Base-by-base conservation (phyloP, 2,888 invertebrate species). In the Lithosia quadra region DNA sequence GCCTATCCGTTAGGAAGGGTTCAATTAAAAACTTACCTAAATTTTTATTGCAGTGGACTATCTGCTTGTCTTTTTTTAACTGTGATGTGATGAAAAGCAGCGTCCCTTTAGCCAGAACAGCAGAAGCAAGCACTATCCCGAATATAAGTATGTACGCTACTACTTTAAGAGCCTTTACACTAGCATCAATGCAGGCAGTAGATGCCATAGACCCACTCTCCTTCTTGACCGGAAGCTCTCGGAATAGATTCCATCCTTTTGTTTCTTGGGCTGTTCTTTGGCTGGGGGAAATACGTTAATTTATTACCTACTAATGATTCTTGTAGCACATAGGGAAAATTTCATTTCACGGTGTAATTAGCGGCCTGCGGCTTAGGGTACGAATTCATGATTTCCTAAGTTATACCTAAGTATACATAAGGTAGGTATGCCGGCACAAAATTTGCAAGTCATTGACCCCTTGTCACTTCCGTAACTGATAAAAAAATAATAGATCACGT, bases 231-330 rank as follows among this genome's bases (percentile, higher is more conserved):
- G 97, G 97, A 13, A 97, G 95, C 81, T 97, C 96, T 83, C 97
- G 95, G 89, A 98, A 98, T 18, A 97, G 95, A 86, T 98, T 97
- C 98, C 98, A 98, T 93, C 96, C 95, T 85, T 96, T 95, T 10
- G 93, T 90, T 80, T 96, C 95, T 92, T 96, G 91, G 49, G 94
- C 91, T 76, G 95, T 95, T 75, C 95, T 88, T 84, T 95, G 94
- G 72, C 96, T 96, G 86, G 56, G 83, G 82, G 67, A 65, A 36
- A 60, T n/a, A 21, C 13, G 3, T 1, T 24, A 24, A 24, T 22
- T 22, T 15, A 15, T 1, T 49, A 43, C 5, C 28, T 28, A 28
- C 28, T 28, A 28, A 5, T 28, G 28, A 28, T 28, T n/a, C n/a
- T n/a, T n/a, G n/a, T n/a, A n/a, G n/a, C n/a, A n/a, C n/a, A n/a